Evolutionary conservation across 2,113 vertebrate genomes (phyloP), one percentile per base, ranked within the genome.

Genomic region (Nothobranchius furzeri): DNA sequence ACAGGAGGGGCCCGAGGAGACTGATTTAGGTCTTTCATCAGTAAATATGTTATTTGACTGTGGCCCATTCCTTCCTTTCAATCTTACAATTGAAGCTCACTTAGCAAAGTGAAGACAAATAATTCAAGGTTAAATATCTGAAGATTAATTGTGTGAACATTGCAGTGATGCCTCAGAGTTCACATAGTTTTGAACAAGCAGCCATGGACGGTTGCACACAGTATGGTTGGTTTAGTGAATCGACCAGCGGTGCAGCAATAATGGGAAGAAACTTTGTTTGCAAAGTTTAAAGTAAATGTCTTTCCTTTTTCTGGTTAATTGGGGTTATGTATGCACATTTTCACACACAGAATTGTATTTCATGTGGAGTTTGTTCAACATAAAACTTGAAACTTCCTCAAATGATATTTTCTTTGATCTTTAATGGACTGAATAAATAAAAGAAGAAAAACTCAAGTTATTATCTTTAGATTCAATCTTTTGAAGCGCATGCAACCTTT

Each of bases 1-100:
- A 15, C 43, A 49, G 17, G 6, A 42, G 17, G 60, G 35, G 17
- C 53, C 60, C 15, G 17, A 45, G 40, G 15, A 56, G 37, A 30
- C 7, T 12, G 67, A 47, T 54, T 46, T 53, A 60, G 45, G 37
- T 17, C 8, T 48, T 57, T 48, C 11, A 60, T 59, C 17, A 30
- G 36, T 25, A 50, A 30, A 52, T 64, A 25, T 15, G n/a, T 36
- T 14, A 7, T 49, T 62, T 7, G 30, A 62, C 15, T 17, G 45
- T 61, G 25, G 15, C 15, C 20, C 13, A 36, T 35, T 62, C 25
- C 7, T 48, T 10, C 12, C 2, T 50, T n/a, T 40, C n/a, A 30
- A 12, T 6, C 15, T 40, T 20, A 5, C n/a, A 54, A 24, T 3
- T 43, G 13, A 12, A 30, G 30, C 10, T 50, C 12, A 24, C 15